Evolutionary conservation across 2,113 vertebrate genomes (phyloP), one percentile per base, ranked within the genome.

Genomic region (crab-eating macaque (Macaca fascicularis)): DNA sequence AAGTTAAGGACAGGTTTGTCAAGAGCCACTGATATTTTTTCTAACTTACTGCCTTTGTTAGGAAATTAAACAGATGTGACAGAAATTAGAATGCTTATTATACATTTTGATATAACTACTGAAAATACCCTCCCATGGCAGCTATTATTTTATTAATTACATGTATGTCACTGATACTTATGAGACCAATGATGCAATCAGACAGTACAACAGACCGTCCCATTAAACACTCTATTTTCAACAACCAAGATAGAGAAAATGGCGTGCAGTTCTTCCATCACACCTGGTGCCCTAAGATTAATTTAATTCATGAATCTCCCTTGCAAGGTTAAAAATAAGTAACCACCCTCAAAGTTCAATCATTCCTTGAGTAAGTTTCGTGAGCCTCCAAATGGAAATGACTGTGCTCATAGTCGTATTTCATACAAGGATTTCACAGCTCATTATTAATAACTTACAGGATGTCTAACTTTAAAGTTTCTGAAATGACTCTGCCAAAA

Each of bases 301-400:
- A 59, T 76, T 93, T 90, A 82, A 96, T 92, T 94, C 67, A 94
- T 81, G 92, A 30, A 94, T 74, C 40, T 95, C 67, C 72, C n/a
- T 81, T 61, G 61, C 27, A 90, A 90, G 76, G 83, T 83, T 93
- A 84, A 85, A 96, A 92, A 86, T 59, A 93, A 89, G 83, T 30
- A 92, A 48, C 67, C 79, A 69, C 11, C 52, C 22, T 40, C 90
- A 82, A 89, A 59, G 20, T 57, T 87, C 38, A 95, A 52, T 55
- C 19, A 23, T 38, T 90, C 32, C 76, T 84, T 81, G 64, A 78
- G 61, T 52, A 52, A 87, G 52, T 20, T 86, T 67, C 80, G 52
- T 48, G 80, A 84, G 43, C 45, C 35, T 59, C 35, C 64, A 50
- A 81, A 70, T 22, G 20, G 64, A 96, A 95, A 88, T 4, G 50